Evolutionary conservation across 2,797 vertebrate species (phyloP).

Genomic region (Gouania willdenowi): DNA sequence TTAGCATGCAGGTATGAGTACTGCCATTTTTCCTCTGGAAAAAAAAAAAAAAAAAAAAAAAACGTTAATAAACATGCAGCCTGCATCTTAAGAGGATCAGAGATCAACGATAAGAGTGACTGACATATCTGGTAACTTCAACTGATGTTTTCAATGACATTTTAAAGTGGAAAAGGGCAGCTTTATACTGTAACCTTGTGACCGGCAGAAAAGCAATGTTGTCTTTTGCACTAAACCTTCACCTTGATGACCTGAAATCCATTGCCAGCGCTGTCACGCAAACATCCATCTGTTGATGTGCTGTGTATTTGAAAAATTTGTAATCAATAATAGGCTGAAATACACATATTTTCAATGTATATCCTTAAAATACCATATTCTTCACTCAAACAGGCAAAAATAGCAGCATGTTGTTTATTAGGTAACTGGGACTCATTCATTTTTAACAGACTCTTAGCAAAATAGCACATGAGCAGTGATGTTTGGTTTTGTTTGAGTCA

Average conservation of each 20-base stretch:
- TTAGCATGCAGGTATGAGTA: constrained; percentile 35
- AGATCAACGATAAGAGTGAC: constrained; percentile 29
- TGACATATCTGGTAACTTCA: too few relatives aligned
- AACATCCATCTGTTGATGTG: not conserved
- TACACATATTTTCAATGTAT: too few relatives aligned
- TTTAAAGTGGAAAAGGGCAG: constrained; percentile 10
- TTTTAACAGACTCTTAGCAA: too few relatives aligned
- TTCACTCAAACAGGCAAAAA: too few relatives aligned
- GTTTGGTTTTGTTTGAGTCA: too few relatives aligned
- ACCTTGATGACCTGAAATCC: not conserved
- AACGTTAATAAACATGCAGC: constrained; percentile 40
- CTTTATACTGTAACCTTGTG: constrained; percentile 21
- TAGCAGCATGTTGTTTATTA: too few relatives aligned
- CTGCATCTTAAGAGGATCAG: constrained; percentile 38
- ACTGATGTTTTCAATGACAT: constrained; percentile 15
- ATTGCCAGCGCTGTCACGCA: not conserved
- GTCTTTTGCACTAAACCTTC: constrained; percentile 7
- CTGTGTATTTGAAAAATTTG: not conserved
- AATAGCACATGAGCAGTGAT: too few relatives aligned
- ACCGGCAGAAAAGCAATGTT: not conserved
- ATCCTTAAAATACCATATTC: too few relatives aligned
- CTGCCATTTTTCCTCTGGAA: constrained; percentile 36
- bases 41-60: constrained; percentile 60
- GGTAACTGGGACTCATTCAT: too few relatives aligned
- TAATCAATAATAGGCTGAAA: too few relatives aligned